These are phyloP conservation scores for Graptemys geographica DNA, from an alignment of 2,797 vertebrate species.

Conservation along the genomic window DNA sequence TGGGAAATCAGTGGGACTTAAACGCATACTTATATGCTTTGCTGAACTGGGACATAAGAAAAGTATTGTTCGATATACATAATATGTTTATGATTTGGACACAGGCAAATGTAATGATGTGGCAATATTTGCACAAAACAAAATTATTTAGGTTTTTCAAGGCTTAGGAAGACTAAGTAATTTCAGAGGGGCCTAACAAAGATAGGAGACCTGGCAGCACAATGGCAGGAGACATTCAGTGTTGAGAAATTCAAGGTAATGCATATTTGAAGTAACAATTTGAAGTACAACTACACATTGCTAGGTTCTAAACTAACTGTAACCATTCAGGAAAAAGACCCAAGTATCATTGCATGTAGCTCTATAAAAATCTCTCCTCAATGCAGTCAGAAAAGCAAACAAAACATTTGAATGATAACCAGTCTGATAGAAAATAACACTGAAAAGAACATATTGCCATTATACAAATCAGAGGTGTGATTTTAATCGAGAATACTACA, in stretches of 20 bases:
- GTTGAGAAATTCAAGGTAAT: neutral
- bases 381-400: neutral
- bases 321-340: neutral
- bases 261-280: neutral
- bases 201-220: neutral
- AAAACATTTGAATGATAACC: neutral
- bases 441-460: neutral
- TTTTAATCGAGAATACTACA: neutral
- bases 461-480: neutral
- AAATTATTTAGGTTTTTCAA: neutral
- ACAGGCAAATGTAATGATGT: no score
- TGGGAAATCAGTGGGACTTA: neutral
- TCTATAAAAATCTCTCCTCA: neutral
- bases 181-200: neutral
- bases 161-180: neutral
- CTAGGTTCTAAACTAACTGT: neutral
- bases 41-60: neutral
- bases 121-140: neutral
- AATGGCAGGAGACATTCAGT: neutral
- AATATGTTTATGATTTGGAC: neutral
- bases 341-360: neutral
- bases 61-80: fast-evolving
- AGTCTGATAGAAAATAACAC: neutral
- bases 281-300: neutral
- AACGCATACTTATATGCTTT: neutral